These are phyloP conservation scores for Eucidaris tribuloides DNA, from an alignment of 35 echinoderm and acorn worm genomes.

Conservation along the genomic window DNA sequence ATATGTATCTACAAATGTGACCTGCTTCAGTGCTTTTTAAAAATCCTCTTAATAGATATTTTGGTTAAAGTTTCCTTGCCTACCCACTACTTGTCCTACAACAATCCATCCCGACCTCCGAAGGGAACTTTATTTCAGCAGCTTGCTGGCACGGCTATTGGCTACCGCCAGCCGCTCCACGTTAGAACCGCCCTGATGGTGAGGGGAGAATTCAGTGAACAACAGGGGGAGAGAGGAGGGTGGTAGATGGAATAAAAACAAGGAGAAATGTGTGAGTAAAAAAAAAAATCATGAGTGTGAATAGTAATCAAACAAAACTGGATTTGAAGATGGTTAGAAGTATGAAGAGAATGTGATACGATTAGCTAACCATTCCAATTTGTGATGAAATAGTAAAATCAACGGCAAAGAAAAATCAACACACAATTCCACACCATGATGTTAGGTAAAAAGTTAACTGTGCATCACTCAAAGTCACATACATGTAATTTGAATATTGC, in stretches of 20 bases:
- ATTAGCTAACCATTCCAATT: background rate
- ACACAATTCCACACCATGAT: too few species aligned
- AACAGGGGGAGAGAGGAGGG: background rate
- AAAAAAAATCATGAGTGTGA: background rate
- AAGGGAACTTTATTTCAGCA: conserved; percentile 57
- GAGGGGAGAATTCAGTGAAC: conserved; percentile 6
- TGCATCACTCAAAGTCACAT: too few species aligned
- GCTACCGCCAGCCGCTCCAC: conserved; percentile 74
- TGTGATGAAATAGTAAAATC: background rate
- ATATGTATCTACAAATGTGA: too few species aligned
- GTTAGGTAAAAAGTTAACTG: too few species aligned
- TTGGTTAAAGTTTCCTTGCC: too few species aligned
- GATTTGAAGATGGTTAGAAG: background rate
- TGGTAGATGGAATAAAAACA: background rate
- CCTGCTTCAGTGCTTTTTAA: too few species aligned
- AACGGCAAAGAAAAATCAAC: background rate
- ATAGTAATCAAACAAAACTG: background rate
- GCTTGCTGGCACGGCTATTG: conserved; percentile 72
- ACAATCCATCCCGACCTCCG: too few species aligned
- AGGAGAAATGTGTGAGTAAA: background rate
- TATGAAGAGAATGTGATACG: background rate
- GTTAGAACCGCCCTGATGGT: conserved; percentile 66
- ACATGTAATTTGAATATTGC: too few species aligned
- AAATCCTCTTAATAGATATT: too few species aligned
- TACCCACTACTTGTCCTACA: too few species aligned